Base-by-base conservation (phyloP, 2,113 vertebrate genomes). In the Nansenia antarctica region DNA sequence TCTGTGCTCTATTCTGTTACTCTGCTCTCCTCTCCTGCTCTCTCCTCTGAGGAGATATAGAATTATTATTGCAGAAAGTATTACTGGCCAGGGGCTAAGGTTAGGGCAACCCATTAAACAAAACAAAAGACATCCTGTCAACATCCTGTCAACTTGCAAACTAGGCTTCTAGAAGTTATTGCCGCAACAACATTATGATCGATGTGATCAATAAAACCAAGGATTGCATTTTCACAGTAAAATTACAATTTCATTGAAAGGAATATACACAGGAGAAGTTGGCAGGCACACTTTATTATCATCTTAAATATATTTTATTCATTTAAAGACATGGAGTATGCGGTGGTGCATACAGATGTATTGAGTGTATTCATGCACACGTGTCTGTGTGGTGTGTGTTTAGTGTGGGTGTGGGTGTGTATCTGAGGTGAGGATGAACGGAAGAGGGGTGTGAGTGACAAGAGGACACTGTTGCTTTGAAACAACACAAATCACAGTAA, bases 361-460 rank as follows among this genome's bases (percentile, higher is more conserved):
- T 77, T 74, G 60, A 65, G 78, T 81, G 77, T 77, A 64, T 77
- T 85, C 89, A 87, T 91, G 91, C 91, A 85, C 71, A 74, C 14
- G 29, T 42, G 30, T 63, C 15, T 27, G 15, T 47, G 20, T 65
- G 37, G 15, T 72, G 55, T 65, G 55, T 42, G 37, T 31, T 64
- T 5, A 26, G 66, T 69, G 15, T 52, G 71, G 73, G 68, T 71
- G 65, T 5, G 53, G 74, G 27, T 67, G 53, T 55, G 9, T 29
- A 11, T 29, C 9, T 27, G 27, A 15, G 27, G 54, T 27, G 54
- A 9, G 15, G 5, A 22, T 22, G 11, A 5, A n/a, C n/a, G n/a
- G n/a, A n/a, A n/a, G n/a, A n/a, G 22, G 26, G 24, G 76, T 75
- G 58, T 64, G 60, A 65, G 31, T 79, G 55, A 60, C 53, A 57